Evolutionary conservation across 2,797 vertebrate genomes (phyloP).

Genomic region (Brotula barbata): DNA sequence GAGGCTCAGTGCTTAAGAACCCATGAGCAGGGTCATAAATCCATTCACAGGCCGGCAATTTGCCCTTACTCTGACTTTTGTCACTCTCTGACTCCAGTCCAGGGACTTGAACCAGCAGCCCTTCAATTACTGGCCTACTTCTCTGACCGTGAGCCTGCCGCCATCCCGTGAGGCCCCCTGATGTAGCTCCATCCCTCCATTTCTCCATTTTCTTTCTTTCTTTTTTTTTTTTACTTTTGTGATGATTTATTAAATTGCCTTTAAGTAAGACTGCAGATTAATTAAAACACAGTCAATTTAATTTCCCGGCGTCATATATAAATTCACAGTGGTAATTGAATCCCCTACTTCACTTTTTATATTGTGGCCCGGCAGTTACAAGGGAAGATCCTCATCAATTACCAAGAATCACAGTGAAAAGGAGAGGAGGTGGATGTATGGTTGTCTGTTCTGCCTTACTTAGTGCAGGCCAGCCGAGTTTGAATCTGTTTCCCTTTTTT

Average conservation of each 20-base stretch:
- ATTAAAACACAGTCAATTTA: constrained; percentile 81
- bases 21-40: background rate
- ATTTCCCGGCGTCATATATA: constrained; percentile 75
- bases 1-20: background rate
- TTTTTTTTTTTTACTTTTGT: constrained; percentile 43
- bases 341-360: constrained; percentile 62
- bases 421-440: constrained; percentile 52
- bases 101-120: constrained; percentile 73
- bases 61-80: constrained; percentile 3
- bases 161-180: constrained; percentile 51
- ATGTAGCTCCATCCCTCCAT: constrained; percentile 64
- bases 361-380: constrained; percentile 60
- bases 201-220: constrained; percentile 21
- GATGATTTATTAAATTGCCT: constrained; percentile 82
- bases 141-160: constrained; percentile 48
- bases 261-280: constrained; percentile 82
- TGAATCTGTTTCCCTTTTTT: constrained; percentile 58
- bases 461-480: constrained; percentile 45
- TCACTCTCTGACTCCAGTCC: constrained; percentile 38
- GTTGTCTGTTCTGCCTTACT: constrained; percentile 48
- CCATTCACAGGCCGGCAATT: background rate
- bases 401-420: constrained; percentile 45
- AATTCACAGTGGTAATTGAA: constrained; percentile 79
- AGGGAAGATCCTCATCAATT: constrained; percentile 66
- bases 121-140: constrained; percentile 66